Conservation (phyloP, 2,113 vertebrate genomes). For the Microcebus ravelobensis region DNA sequence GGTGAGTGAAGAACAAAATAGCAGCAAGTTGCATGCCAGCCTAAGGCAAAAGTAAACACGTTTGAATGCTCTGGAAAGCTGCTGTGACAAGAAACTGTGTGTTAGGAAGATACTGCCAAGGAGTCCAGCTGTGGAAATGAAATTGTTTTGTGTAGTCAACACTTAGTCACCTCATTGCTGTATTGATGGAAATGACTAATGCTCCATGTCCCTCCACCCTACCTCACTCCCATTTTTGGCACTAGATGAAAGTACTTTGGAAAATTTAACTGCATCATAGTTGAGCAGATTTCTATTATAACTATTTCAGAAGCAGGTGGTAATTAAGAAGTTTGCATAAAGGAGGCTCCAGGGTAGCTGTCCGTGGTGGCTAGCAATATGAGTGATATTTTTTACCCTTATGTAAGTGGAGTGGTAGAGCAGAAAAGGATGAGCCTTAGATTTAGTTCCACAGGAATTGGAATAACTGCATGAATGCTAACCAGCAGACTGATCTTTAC, state of each 20-base stretch:
- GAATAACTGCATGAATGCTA: not conserved
- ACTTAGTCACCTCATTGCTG: conserved; percentile 58
- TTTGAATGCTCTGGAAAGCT: conserved; percentile 74
- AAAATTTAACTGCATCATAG: not conserved
- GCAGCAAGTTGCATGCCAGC: conserved; percentile 56
- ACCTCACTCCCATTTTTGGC: accelerated
- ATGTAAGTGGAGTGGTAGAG: accelerated
- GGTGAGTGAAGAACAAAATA: conserved; percentile 71
- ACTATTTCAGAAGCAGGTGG: conserved; percentile 25
- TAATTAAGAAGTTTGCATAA: not conserved
- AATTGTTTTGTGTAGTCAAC: conserved; percentile 67
- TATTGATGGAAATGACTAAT: conserved; percentile 66
- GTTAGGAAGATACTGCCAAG: conserved; percentile 51
- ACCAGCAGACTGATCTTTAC: not conserved
- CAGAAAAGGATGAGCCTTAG: not conserved
- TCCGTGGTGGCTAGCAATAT: not conserved
- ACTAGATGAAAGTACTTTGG: not conserved
- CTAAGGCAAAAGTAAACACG: conserved; percentile 72
- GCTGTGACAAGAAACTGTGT: conserved; percentile 72
- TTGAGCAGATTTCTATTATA: not conserved
- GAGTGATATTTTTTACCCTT: not conserved
- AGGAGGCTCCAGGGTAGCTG: not conserved
- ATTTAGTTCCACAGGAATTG: not conserved
- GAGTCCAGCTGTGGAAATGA: conserved; percentile 74
- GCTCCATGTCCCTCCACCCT: not conserved